phyloP scores from a whole-genome alignment of 2,797 vertebrate genomes.

The Siniperca obscura region DNA sequence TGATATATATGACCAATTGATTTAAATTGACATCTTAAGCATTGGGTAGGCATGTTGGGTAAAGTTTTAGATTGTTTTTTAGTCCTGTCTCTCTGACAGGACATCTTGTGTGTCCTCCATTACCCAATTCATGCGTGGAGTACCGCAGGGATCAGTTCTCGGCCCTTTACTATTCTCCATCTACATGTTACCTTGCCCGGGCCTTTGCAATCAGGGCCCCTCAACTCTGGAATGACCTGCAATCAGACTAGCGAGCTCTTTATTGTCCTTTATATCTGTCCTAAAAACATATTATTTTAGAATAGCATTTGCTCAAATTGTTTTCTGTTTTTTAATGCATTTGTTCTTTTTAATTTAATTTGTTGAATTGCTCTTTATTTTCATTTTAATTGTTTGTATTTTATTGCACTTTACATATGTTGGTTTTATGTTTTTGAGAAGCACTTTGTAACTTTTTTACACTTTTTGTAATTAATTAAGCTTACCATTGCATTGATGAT shows the following conservation, averaged over 20 bases:
- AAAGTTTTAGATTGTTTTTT: neutral
- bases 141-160: conserved; percentile 14
- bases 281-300: neutral
- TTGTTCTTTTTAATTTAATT: neutral
- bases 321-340: neutral
- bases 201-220: no score
- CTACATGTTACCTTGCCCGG: neutral
- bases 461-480: neutral
- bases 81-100: neutral
- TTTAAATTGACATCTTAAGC: neutral
- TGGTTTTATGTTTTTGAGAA: neutral
- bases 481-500: conserved; percentile 80
- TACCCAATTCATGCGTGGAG: neutral
- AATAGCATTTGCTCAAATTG: neutral
- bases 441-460: neutral
- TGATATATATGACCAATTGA: neutral
- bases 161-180: neutral
- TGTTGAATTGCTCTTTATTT: neutral
- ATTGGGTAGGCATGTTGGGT: neutral
- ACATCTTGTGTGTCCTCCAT: neutral
- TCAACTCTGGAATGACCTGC: no score
- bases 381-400: neutral
- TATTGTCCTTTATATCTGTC: neutral
- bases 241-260: neutral
- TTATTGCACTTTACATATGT: neutral